Evolutionary conservation across 2,888 invertebrate genomes (phyloP), one percentile per base, ranked within the genome.

Genomic region (Cepaea hortensis): DNA sequence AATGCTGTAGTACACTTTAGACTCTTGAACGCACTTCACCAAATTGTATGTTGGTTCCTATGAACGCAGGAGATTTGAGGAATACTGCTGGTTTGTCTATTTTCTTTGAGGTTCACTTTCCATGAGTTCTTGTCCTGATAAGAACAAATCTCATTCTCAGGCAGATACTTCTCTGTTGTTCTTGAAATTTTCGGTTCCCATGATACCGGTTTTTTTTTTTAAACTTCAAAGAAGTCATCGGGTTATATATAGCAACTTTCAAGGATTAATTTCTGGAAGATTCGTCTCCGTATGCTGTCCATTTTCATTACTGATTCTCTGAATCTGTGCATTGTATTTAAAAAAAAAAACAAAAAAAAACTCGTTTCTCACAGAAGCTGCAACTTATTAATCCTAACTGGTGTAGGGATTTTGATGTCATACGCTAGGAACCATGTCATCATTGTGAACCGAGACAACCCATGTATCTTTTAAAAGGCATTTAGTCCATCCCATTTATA

Each of bases 91-190:
- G 11, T 79, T 77, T 79, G 61, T 62, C 23, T 23, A 62, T 35
- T 23, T 79, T 61, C 79, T 79, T 79, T 79, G 79, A 79, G 79
- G 79, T 79, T 79, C 79, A 61, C 61, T 62, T 79, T 79, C 79
- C 79, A 35, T 62, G 23, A 62, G 35, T 62, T 79, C 79, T 62
- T 46, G 79, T 79, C 35, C 35, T 79, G 81, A 81, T 81, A 81
- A 81, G 70, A 68, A 81, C 9, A 73, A 79, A 46, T 79, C 62
- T 79, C 18, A 70, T 46, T 70, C 61, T 81, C 18, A 70, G 70
- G 50, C 46, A 68, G 48, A 81, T 68, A 81, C 81, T 70, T 70
- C 68, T 48, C 9, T 48, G 50, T 68, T 65, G 46, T 50, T 48
- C 48, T 81, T 81, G 15, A 70, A 50, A 50, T 48, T n/a, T 7